These are phyloP conservation scores for Drosophila koepferae DNA, from an alignment of 2,888 invertebrate species.

Conservation along the genomic window DNA sequence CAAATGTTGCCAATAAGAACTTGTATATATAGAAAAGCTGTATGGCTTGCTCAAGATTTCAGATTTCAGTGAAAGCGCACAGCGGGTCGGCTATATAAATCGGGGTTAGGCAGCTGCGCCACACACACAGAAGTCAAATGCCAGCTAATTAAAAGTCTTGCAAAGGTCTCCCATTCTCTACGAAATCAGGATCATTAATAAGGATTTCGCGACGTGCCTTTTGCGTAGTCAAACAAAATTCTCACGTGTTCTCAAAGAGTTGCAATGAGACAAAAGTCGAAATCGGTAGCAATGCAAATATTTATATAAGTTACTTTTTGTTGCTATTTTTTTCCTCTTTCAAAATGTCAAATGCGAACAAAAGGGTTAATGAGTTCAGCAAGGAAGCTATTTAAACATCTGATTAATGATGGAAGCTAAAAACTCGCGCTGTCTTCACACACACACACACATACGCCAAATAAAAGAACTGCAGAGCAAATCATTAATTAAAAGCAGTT, in stretches of 20 bases:
- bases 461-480: slow-evolving; percentile 74
- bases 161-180: slow-evolving; percentile 40
- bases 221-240: slow-evolving; percentile 47
- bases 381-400: slow-evolving; percentile 59
- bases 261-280: slow-evolving; percentile 47
- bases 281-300: slow-evolving; percentile 70
- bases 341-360: slow-evolving; percentile 72
- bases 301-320: slow-evolving; percentile 73
- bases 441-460: slow-evolving; percentile 55
- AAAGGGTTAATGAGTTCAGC: slow-evolving; percentile 83
- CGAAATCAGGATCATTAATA: slow-evolving; percentile 70
- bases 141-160: slow-evolving; percentile 67
- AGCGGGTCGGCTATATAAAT: slow-evolving; percentile 49
- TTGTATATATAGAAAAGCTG: slow-evolving; percentile 13
- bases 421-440: slow-evolving; percentile 37
- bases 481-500: slow-evolving; percentile 80
- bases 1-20: slow-evolving; percentile 42
- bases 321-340: slow-evolving; percentile 53
- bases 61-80: slow-evolving; percentile 46
- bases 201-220: slow-evolving; percentile 61
- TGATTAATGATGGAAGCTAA: slow-evolving; percentile 74
- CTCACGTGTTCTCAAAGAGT: slow-evolving; percentile 50
- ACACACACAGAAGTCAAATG: slow-evolving; percentile 43
- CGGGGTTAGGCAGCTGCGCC: slow-evolving; percentile 44
- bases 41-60: slow-evolving; percentile 38